Percentiles rank a stretch among this genome's conserved stretches.
Conservation (phyloP, 2,888 invertebrate genomes). For the Arctia plantaginis region DNA sequence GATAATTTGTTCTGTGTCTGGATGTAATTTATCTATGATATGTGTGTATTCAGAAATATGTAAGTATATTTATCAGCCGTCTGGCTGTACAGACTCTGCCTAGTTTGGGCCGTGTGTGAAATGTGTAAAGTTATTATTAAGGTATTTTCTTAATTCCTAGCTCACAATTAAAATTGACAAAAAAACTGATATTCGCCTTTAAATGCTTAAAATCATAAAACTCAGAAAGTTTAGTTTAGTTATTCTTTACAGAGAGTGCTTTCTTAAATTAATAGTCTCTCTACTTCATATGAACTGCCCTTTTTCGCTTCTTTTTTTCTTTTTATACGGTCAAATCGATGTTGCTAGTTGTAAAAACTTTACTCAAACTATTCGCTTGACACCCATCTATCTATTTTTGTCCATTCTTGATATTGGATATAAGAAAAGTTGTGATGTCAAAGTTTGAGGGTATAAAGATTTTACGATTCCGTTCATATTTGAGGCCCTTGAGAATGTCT, state of each 20-base stretch:
- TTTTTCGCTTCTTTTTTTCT: background rate
- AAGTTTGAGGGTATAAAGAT: slow-evolving; percentile 44
- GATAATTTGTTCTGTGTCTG: no score
- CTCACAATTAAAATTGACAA: background rate
- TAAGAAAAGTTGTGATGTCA: slow-evolving; percentile 40
- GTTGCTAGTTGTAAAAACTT: slow-evolving; percentile 23
- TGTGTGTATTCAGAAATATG: no score
- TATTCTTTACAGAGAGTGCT: background rate
- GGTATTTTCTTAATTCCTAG: background rate
- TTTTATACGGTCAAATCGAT: background rate
- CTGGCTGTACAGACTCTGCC: no score
- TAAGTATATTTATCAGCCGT: no score
- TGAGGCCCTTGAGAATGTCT: slow-evolving; percentile 31
- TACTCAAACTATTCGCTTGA: background rate
- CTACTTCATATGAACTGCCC: background rate
- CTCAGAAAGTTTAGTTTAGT: no score
- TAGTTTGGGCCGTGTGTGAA: no score
- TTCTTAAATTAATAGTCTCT: background rate
- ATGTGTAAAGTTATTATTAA: no score
- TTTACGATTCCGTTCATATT: slow-evolving; percentile 40
- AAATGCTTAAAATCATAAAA: background rate
- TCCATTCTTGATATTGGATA: slow-evolving; percentile 37
- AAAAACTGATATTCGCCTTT: background rate
- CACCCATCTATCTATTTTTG: slow-evolving; percentile 18
- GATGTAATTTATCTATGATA: no score